phyloP scores from a whole-genome alignment of 2,888 invertebrate species.

The Ganaspis brasiliensis region DNA sequence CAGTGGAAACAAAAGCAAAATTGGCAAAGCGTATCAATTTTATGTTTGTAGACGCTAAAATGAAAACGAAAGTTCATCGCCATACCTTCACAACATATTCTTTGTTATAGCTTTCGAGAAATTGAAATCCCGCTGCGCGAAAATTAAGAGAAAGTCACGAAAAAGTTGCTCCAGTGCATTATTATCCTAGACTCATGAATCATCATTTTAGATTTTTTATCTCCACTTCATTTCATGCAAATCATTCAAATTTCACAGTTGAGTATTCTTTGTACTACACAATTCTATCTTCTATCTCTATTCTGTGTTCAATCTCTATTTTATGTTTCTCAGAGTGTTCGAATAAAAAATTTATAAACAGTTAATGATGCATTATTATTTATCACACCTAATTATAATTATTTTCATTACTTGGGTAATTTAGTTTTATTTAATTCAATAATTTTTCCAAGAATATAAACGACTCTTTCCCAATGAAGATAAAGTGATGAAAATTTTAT shows the following conservation, averaged over 20 bases:
- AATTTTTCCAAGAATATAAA: too few species aligned
- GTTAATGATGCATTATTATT: too few species aligned
- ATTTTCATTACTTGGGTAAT: too few species aligned
- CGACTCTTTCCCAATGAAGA: not conserved
- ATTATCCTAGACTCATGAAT: constrained; percentile 1
- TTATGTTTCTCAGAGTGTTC: too few species aligned
- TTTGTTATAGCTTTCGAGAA: constrained; percentile 28
- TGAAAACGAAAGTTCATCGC: constrained; percentile 34
- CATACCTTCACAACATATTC: constrained; percentile 31
- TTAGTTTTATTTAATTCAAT: too few species aligned
- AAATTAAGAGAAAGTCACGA: constrained; percentile 29
- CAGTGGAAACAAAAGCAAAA: constrained; percentile 34
- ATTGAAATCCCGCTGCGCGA: constrained; percentile 23
- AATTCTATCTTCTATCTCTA: too few species aligned
- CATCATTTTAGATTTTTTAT: not conserved
- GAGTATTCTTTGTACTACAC: too few species aligned
- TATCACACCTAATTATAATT: too few species aligned
- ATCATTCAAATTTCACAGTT: not conserved
- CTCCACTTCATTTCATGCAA: not conserved
- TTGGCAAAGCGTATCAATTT: constrained; percentile 33
- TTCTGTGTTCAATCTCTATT: too few species aligned
- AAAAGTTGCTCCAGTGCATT: constrained; percentile 8
- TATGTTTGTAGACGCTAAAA: constrained; percentile 31
- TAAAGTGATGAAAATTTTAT: not conserved
- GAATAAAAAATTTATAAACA: too few species aligned